Conservation (phyloP, 2,797 vertebrate species). For the Platalea minor region DNA sequence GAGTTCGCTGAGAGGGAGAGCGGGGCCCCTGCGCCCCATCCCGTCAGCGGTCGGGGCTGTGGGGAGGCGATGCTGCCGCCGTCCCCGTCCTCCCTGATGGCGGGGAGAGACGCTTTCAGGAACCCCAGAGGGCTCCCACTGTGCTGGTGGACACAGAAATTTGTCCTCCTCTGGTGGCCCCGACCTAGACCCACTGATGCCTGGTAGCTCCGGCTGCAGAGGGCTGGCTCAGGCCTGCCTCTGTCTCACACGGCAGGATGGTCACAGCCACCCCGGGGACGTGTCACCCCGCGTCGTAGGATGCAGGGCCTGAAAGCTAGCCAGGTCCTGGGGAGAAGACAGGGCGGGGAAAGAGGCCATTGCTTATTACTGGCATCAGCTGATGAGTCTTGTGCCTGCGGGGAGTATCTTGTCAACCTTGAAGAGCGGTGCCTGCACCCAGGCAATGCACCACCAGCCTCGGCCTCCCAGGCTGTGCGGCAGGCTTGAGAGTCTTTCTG, state of each 20-base stretch:
- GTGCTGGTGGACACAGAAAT: accelerated
- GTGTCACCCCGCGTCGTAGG: accelerated
- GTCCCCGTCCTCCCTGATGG: accelerated
- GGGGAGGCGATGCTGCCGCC: accelerated
- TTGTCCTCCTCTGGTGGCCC: no score
- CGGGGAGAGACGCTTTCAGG: no score
- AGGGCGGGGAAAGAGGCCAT: no score
- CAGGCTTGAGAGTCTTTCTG: no score
- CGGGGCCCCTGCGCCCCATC: accelerated
- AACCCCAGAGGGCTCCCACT: accelerated
- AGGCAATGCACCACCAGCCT: accelerated
- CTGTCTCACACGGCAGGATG: accelerated
- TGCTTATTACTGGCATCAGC: accelerated
- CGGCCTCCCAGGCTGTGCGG: accelerated
- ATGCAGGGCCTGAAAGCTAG: neutral
- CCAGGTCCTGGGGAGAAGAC: neutral
- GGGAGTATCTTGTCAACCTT: accelerated
- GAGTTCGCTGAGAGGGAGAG: neutral
- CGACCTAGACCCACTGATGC: no score
- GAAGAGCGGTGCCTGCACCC: no score
- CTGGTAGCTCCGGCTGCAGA: neutral
- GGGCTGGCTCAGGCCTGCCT: neutral
- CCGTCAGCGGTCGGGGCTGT: accelerated
- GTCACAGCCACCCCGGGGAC: accelerated
- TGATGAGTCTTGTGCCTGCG: accelerated